Evolutionary conservation across 2,113 vertebrate genomes (phyloP).

Genomic region (Ariopsis seemanni): DNA sequence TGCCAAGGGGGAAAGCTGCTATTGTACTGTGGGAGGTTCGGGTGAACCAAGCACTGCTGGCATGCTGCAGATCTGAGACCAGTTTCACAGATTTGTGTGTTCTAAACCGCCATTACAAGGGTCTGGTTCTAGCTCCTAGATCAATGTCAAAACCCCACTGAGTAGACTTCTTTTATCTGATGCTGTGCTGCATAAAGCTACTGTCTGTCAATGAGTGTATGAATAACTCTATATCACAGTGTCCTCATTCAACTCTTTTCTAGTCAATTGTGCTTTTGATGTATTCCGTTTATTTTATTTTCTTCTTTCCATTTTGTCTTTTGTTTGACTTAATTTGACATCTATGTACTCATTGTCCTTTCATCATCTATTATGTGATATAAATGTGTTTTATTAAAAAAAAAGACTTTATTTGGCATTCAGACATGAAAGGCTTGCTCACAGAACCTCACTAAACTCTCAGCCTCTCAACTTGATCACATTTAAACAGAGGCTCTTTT

Average conservation of each 20-base stretch:
- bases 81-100: background rate
- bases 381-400: slow-evolving; percentile 3
- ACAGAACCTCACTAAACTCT: background rate
- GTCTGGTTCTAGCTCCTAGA: background rate
- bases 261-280: slow-evolving; percentile 18
- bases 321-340: background rate
- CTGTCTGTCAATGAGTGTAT: slow-evolving; percentile 2
- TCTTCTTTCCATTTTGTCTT: slow-evolving; percentile 8
- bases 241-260: slow-evolving; percentile 26
- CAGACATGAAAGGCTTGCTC: background rate
- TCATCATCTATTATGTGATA: slow-evolving; percentile 10
- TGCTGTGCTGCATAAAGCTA: slow-evolving; percentile 23
- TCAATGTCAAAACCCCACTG: slow-evolving; percentile 19
- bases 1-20: slow-evolving; percentile 58
- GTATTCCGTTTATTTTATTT: slow-evolving; percentile 14
- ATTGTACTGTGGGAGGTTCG: slow-evolving; percentile 64
- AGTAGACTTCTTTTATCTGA: slow-evolving; percentile 15
- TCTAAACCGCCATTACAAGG: background rate
- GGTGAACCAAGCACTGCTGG: slow-evolving; percentile 51
- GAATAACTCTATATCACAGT: slow-evolving; percentile 12
- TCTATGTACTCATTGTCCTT: background rate
- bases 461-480: background rate
- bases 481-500: background rate
- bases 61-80: slow-evolving; percentile 19
- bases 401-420: slow-evolving; percentile 1